Evolutionary conservation across 2,113 vertebrate species (phyloP).

Genomic region (Seriola aureovittata): DNA sequence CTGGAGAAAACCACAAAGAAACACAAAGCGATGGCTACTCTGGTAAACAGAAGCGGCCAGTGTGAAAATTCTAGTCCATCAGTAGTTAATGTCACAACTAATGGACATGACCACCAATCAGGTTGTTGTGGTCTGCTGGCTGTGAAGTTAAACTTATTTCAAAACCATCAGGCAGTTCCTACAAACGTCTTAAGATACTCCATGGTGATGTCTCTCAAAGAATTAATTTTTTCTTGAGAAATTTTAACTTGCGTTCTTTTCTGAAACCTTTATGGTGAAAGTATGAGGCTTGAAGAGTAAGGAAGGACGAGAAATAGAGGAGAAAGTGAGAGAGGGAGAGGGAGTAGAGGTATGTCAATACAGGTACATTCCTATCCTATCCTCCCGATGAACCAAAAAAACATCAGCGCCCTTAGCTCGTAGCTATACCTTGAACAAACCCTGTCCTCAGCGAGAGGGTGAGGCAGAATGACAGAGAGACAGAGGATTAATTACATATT

Average conservation of each 20-base stretch:
- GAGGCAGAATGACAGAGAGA: conserved; percentile 70
- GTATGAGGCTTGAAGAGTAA: conserved; percentile 15
- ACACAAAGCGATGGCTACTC: not conserved
- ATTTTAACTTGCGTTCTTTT: not conserved
- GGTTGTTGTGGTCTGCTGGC: conserved; percentile 10
- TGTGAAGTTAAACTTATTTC: conserved; percentile 3
- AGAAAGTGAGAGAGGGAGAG: conserved; percentile 23
- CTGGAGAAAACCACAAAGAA: not conserved
- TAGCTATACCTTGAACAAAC: conserved; percentile 78
- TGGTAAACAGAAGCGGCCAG: conserved; percentile 20
- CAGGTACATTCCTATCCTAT: conserved; percentile 88
- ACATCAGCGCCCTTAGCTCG: conserved; percentile 77
- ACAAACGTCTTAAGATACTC: not conserved
- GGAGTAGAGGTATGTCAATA: conserved; percentile 62
- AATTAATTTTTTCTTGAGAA: not conserved
- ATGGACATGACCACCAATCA: conserved; percentile 17
- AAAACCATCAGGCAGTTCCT: conserved; percentile 17
- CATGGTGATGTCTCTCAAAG: not conserved
- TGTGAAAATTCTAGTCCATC: conserved; percentile 21
- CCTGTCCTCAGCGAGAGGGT: conserved; percentile 75
- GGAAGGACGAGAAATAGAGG: conserved; percentile 7
- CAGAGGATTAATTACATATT: conserved; percentile 71
- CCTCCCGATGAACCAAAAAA: conserved; percentile 89
- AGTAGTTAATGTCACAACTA: not conserved
- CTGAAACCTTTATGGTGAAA: conserved; percentile 28